Conservation (phyloP, 2,888 invertebrate genomes). For the Phyllotreta striolata region DNA sequence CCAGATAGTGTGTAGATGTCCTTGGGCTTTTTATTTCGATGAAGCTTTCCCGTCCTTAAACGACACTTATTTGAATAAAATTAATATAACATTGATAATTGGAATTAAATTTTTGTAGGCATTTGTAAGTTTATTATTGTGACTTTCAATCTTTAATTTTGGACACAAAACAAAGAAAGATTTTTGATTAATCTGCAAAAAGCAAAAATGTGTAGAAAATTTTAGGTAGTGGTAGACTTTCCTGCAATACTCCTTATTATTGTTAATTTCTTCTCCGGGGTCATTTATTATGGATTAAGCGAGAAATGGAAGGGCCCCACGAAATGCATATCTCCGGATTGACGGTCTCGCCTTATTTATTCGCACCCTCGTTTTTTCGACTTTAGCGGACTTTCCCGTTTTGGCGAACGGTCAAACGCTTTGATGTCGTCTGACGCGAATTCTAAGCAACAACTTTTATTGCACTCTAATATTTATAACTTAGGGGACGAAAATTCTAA, state of each 20-base stretch:
- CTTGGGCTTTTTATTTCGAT: constrained; percentile 26
- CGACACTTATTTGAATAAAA: too few relatives aligned
- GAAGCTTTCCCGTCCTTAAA: not conserved
- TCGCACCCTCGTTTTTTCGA: constrained; percentile 49
- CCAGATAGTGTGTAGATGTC: constrained; percentile 11
- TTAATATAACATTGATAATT: too few relatives aligned
- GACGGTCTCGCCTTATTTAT: constrained; percentile 50
- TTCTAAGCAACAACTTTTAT: constrained; percentile 62
- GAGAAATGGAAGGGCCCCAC: constrained; percentile 22
- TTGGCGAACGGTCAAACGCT: constrained; percentile 46
- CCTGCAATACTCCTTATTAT: not conserved
- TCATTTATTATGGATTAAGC: constrained; percentile 38
- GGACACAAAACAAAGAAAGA: too few relatives aligned
- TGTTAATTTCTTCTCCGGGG: constrained; percentile 11
- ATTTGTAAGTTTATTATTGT: too few relatives aligned
- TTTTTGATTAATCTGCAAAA: too few relatives aligned
- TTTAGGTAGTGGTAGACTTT: too few relatives aligned
- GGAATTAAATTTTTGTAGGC: too few relatives aligned
- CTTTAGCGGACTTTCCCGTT: constrained; percentile 21
- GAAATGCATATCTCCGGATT: constrained; percentile 33
- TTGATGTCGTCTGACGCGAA: constrained; percentile 59
- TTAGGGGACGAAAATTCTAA: constrained; percentile 24
- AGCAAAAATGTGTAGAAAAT: too few relatives aligned
- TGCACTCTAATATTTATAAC: constrained; percentile 38
- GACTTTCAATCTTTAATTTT: too few relatives aligned